Evolutionary conservation across 2,797 vertebrate species (phyloP), one percentile per base, ranked within the genome.

Genomic region (Parauchenoglanis punctatus): DNA sequence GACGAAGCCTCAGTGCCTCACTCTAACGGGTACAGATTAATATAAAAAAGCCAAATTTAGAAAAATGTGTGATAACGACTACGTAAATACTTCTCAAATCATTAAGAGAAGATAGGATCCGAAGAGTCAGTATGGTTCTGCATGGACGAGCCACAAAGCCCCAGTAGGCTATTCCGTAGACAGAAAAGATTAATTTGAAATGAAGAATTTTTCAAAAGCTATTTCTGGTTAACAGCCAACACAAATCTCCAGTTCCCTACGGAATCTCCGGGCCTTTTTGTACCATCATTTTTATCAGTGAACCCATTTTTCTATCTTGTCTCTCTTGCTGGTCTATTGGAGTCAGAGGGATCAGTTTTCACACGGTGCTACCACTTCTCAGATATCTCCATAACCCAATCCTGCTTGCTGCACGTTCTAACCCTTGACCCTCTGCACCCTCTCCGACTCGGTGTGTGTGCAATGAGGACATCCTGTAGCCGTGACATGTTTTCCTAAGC

Each of bases 341-440:
- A 87, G 84, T 86, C 81, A 82, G 46, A 81, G 59, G 83, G 76
- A 90, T 89, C 84, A 28, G 84, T 17, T 91, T 89, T 81, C 89
- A 73, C 54, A 35, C 17, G n/a, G 52, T 83, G 80, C 68, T 46
- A 28, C 46, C 80, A 59, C 83, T 84, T 87, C 87, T 91, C 88
- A 40, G 15, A 88, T 91, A 78, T 88, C 88, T 70, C 52, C 80
- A 54, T 84, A 86, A 86, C 83, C 73, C 76, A 84, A 67, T 58
- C 8, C 78, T 87, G 88, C 84, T 81, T 83, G 65, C 20, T 68
- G 85, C 31, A 82, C 52, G 35, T 81, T 85, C 49, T 83, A 86
- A 86, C 63, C 67, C 35, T 52, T 85, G 82, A 73, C 87, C 85
- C 82, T 67, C 25, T 61, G 52, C 18, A 61, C 72, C 68, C 80